These are phyloP conservation scores for Sebastiscus albofasciatus DNA, from an alignment of 2,797 vertebrate species.

Conservation along the genomic window DNA sequence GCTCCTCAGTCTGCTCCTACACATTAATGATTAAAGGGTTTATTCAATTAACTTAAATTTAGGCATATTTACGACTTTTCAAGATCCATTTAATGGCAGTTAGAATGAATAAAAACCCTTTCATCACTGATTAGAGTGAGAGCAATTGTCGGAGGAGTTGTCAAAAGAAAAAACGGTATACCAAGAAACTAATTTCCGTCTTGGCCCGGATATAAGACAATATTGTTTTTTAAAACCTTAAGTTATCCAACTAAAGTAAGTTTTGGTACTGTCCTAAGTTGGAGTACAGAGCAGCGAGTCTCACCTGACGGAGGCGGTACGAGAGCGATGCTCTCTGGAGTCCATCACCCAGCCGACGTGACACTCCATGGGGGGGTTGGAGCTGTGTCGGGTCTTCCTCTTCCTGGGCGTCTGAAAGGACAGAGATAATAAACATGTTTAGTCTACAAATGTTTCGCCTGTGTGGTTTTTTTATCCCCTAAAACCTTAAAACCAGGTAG, in stretches of 20 bases:
- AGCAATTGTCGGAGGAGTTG: background rate
- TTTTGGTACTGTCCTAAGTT: background rate
- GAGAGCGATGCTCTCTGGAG: slow-evolving; percentile 95
- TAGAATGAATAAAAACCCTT: background rate
- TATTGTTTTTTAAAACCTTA: background rate
- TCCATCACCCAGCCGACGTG: slow-evolving; percentile 99
- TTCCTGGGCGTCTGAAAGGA: slow-evolving; percentile 91
- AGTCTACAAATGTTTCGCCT: background rate
- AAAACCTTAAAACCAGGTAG: background rate
- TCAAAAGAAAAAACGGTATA: background rate
- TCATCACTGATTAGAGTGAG: background rate
- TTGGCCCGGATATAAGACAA: background rate
- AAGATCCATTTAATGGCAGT: background rate
- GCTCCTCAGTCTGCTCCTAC: background rate
- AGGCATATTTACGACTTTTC: background rate
- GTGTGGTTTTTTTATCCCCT: background rate
- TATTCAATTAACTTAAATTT: background rate
- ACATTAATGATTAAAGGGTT: background rate
- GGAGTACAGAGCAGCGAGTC: background rate
- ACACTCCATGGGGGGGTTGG: slow-evolving; percentile 97
- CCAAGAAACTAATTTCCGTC: background rate
- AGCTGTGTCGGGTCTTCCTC: slow-evolving; percentile 98
- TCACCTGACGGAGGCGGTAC: slow-evolving; percentile 96
- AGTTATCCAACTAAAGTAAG: background rate
- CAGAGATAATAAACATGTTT: background rate